phyloP scores from a whole-genome alignment of 2,888 invertebrate species.

The Eupithecia abbreviata region DNA sequence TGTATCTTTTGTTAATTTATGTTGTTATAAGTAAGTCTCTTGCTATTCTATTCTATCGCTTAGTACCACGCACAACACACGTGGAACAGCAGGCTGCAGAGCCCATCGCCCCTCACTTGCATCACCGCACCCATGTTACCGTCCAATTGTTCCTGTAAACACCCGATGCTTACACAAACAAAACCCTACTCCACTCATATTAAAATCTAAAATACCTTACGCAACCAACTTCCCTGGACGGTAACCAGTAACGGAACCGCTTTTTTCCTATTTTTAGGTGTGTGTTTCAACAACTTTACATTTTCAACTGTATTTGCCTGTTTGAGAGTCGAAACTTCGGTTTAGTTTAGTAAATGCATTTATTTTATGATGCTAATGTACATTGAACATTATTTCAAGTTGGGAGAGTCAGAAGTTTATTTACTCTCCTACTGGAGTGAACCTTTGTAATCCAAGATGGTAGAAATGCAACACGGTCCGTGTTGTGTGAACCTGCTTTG shows the following conservation, averaged over 20 bases:
- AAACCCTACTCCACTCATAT: slow-evolving; percentile 29
- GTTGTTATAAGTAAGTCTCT: no score
- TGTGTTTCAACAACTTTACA: slow-evolving; percentile 28
- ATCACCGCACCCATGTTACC: slow-evolving; percentile 37
- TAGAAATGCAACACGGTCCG: slow-evolving; percentile 27
- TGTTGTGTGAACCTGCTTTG: slow-evolving; percentile 30
- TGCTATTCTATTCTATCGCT: no score
- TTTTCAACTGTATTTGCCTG: slow-evolving; percentile 23
- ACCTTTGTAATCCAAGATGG: slow-evolving; percentile 38
- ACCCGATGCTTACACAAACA: slow-evolving; percentile 32
- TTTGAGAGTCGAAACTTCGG: slow-evolving; percentile 12
- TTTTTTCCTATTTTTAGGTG: slow-evolving; percentile 49
- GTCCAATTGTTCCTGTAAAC: slow-evolving; percentile 44
- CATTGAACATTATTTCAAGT: slow-evolving; percentile 19
- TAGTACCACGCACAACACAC: background rate
- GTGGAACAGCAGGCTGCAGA: background rate
- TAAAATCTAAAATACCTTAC: slow-evolving; percentile 31
- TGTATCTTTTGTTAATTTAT: no score
- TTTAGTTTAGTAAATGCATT: slow-evolving; percentile 4
- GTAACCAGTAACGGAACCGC: slow-evolving; percentile 53
- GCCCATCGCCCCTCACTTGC: slow-evolving; percentile 25
- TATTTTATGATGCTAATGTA: background rate
- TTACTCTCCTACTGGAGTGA: background rate
- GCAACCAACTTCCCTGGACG: slow-evolving; percentile 39
- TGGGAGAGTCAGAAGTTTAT: slow-evolving; percentile 13